Base-by-base conservation (phyloP, 2,888 invertebrate genomes). In the Ophioninae sp. region DNA sequence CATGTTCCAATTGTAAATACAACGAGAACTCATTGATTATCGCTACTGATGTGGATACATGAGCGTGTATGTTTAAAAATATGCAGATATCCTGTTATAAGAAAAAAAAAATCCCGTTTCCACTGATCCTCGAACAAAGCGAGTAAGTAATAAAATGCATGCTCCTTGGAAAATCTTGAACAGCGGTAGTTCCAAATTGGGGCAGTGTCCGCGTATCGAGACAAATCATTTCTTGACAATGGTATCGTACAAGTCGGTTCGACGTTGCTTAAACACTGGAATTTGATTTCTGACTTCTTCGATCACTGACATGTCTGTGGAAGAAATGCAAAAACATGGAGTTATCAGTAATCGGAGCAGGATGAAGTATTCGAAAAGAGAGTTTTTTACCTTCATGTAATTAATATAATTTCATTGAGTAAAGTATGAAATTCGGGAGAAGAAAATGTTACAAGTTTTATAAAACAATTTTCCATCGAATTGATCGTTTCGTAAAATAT, bases 201-300 rank as follows among this genome's bases (percentile, higher is more conserved):
- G 17, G 23, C 21, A 23, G 0, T 10, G 17, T 56, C 30, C 44
- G 30, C 17, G 20, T 23, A 13, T 30, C 1, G 23, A 5, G 56
- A 1, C 0, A 10, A 7, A 77, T 70, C 21, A 85, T 39, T 87
- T 88, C 72, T 91, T 91, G 86, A 89, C 89, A 72, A 91, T 41
- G 0, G 92, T 92, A 7, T 93, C 92, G 30, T 92, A 93, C 6
- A 93, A 79, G 70, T 93, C 92, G 10, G 89, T 89, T 30, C 98
- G 95, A 72, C 96, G 94, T 93, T 98, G 98, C 0, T 90, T 91
- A 59, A 94, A 95, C 21, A 97, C 94, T 0, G 99, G 98, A 91
- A 99, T 97, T 93, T 97, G 97, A 83, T 95, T 94, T 73, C 98
- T 94, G 0, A 98, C 96, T 90, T 97, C 95, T 67, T 96, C 95